Evolutionary conservation across 2,888 invertebrate species (phyloP).

Genomic region (Eledone cirrhosa): DNA sequence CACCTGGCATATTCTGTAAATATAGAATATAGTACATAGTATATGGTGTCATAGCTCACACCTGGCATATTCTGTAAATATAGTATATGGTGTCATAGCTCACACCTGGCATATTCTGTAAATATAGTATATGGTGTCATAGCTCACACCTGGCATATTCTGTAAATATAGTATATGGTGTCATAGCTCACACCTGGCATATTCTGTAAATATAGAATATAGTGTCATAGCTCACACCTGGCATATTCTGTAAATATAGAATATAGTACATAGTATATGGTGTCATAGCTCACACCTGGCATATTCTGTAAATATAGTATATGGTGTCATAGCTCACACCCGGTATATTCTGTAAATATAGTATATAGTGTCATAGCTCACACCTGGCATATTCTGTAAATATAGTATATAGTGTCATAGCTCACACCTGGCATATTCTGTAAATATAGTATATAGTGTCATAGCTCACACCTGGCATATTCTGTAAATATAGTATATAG

Average conservation of each 20-base stretch:
- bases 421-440: conserved; percentile 56
- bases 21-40: too few species aligned
- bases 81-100: conserved; percentile 61
- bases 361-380: conserved; percentile 62
- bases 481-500: conserved; percentile 51
- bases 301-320: conserved; percentile 51
- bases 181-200: conserved; percentile 59
- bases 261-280: too few species aligned
- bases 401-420: conserved; percentile 58
- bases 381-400: conserved; percentile 50
- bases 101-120: conserved; percentile 54
- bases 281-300: conserved; percentile 57
- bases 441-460: conserved; percentile 51
- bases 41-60: conserved; percentile 61
- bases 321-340: conserved; percentile 59
- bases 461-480: conserved; percentile 57
- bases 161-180: conserved; percentile 49
- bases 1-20: conserved; percentile 50
- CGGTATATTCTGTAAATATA: conserved; percentile 51
- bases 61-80: conserved; percentile 50
- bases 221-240: conserved; percentile 59
- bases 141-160: conserved; percentile 56
- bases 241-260: conserved; percentile 50
- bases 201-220: conserved; percentile 47
- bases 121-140: conserved; percentile 54